Percentiles rank a stretch among this genome's conserved stretches.
These are phyloP conservation scores for Odiellus spinosus DNA, from an alignment of 2,888 invertebrate species.

Conservation along the genomic window DNA sequence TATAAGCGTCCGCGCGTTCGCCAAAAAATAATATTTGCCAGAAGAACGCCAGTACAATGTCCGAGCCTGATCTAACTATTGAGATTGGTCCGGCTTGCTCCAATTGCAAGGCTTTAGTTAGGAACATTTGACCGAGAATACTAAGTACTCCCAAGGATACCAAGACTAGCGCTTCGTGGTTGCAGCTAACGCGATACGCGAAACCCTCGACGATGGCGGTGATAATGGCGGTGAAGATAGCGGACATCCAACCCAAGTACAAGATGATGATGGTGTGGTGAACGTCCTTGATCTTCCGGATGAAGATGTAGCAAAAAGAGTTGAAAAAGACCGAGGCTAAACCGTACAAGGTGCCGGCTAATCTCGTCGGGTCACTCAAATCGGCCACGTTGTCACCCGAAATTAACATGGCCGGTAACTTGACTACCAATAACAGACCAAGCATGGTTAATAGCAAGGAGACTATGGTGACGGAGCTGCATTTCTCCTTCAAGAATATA, in stretches of 20 bases:
- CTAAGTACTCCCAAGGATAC: conserved; percentile 6
- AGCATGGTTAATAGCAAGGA: conserved; percentile 1
- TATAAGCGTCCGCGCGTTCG: conserved; percentile 66
- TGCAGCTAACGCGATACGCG: background rate
- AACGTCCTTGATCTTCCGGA: conserved; percentile 6
- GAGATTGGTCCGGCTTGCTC: conserved; percentile 18
- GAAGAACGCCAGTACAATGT: conserved; percentile 17
- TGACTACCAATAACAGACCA: conserved; percentile 1
- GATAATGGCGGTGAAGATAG: background rate
- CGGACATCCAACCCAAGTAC: conserved; percentile 5
- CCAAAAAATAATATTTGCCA: conserved; percentile 56
- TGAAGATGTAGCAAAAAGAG: conserved; percentile 1
- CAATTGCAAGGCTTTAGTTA: conserved; percentile 12
- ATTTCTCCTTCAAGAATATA: conserved; percentile 65
- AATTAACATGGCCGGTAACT: background rate
- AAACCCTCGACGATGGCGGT: conserved; percentile 3
- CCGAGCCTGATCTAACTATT: conserved; percentile 16
- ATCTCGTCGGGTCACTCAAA: background rate
- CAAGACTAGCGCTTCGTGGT: background rate
- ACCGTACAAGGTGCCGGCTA: conserved; percentile 68
- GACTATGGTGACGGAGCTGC: conserved; percentile 43
- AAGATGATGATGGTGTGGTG: conserved; percentile 6
- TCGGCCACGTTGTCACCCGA: conserved; percentile 24
- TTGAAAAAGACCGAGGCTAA: conserved; percentile 63
- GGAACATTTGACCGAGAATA: conserved; percentile 6